phyloP scores from a whole-genome alignment of 2,797 vertebrate species.

The Setipinna tenuifilis region DNA sequence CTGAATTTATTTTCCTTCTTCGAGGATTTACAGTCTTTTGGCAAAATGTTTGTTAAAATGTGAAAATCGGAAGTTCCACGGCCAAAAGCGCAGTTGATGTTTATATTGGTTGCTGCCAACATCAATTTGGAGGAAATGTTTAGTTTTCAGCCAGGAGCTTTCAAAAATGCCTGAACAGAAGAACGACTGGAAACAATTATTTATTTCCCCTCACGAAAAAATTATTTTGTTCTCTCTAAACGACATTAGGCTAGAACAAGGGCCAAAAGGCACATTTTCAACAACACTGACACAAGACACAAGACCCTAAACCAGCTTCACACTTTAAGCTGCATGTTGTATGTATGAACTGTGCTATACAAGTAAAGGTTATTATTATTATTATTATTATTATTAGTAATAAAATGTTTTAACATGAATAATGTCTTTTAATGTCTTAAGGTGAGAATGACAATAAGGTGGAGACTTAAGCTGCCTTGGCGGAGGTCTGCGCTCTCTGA shows the following conservation, averaged over 20 bases:
- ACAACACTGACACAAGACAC: neutral
- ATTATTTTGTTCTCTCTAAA: neutral
- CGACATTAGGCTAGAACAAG: neutral
- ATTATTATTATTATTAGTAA: too few relatives aligned
- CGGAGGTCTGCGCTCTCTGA: too few relatives aligned
- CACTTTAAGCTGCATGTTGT: too few relatives aligned
- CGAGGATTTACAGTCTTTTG: conserved; percentile 18
- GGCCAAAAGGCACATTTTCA: neutral
- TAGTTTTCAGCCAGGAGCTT: conserved; percentile 16
- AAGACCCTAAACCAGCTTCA: neutral
- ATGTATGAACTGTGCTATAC: too few relatives aligned
- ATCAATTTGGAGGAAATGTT: conserved; percentile 6
- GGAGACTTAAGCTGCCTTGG: too few relatives aligned
- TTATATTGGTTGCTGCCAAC: conserved; percentile 11
- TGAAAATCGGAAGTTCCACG: neutral
- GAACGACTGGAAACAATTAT: conserved; percentile 2
- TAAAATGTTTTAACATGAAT: too few relatives aligned
- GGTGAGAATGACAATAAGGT: too few relatives aligned
- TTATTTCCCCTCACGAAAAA: neutral
- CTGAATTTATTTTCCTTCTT: conserved; percentile 12
- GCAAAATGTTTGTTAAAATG: conserved; percentile 16
- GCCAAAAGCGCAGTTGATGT: conserved; percentile 16
- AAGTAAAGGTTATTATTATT: too few relatives aligned
- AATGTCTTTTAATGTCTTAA: too few relatives aligned
- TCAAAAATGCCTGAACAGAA: neutral